phyloP scores from a whole-genome alignment of 2,113 vertebrate genomes.

The Pipra filicauda region DNA sequence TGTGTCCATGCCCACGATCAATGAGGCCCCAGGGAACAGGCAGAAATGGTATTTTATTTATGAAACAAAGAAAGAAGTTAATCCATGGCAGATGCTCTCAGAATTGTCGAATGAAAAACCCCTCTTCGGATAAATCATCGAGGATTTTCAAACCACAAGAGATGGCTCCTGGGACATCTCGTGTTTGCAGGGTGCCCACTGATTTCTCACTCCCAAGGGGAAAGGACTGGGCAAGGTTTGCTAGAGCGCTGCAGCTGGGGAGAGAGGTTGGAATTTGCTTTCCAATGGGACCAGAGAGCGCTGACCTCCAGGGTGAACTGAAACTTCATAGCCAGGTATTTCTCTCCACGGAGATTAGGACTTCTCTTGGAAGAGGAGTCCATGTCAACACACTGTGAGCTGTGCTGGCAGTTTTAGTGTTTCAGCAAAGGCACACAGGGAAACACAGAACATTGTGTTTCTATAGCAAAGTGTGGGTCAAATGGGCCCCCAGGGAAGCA shows the following conservation, averaged over 20 bases:
- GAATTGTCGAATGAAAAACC: background rate
- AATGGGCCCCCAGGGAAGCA: background rate
- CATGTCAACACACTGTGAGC: background rate
- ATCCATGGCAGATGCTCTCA: background rate
- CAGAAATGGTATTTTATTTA: background rate
- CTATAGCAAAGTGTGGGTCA: background rate
- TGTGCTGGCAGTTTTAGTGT: background rate
- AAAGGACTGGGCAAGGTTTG: background rate
- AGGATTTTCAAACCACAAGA: background rate
- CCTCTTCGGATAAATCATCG: background rate
- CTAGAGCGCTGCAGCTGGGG: background rate
- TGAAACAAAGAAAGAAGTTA: constrained; percentile 8
- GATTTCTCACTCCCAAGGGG: background rate
- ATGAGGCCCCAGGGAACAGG: background rate
- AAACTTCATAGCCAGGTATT: background rate
- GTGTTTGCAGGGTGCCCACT: background rate
- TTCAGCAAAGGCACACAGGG: background rate
- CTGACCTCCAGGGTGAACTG: background rate
- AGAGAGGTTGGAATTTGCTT: background rate
- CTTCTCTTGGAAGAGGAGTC: background rate
- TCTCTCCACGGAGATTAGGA: background rate
- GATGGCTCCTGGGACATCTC: background rate
- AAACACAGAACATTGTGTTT: background rate
- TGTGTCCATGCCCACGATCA: background rate
- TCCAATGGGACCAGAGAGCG: background rate